Evolutionary conservation across 2,113 vertebrate genomes (phyloP), one percentile per base, ranked within the genome.

Genomic region (Physeter macrocephalus): DNA sequence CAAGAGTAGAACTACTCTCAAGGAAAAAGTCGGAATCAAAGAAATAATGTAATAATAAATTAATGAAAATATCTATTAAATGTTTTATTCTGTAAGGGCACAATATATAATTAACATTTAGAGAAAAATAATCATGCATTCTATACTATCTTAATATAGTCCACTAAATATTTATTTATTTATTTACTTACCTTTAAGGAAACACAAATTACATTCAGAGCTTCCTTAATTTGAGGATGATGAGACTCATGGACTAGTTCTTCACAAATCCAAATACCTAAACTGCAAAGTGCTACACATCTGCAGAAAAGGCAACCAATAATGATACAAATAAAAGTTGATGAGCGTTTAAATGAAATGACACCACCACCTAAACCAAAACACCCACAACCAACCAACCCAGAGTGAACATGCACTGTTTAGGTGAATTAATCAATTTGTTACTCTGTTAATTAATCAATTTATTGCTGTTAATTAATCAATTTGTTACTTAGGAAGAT

Each of bases 261-360:
- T 97, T 99, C 99, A 98, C 99, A 99, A 96, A 99, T 99, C 99
- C 99, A 99, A 98, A 99, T 99, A 67, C 99, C 99, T 98, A 99
- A 99, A 98, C 99, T 99, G 97, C 99, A 99, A 98, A 99, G 98
- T 72, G 99, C 99, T 98, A 99, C 99, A 98, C 99, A 99, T 97
- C 99, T 99, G 98, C 61, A 98, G 98, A 97, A 98, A 43, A 98
- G 88, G 6, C 34, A 74, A 69, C 72, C 36, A 46, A 97, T 6
- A 97, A 57, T 21, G 87, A 74, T 43, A 97, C 12, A 96, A 72
- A 87, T 39, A 90, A 78, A 96, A 93, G 29, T 29, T 3, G 5
- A 27, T 57, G 34, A 80, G 46, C 9, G 6, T 90, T 88, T 81
- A 94, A 93, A 89, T 77, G 83, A 93, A 94, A 90, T 74, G 6